These are phyloP conservation scores for Sceloporus tristichus DNA, from an alignment of 2,113 vertebrate genomes.

Conservation along the genomic window DNA sequence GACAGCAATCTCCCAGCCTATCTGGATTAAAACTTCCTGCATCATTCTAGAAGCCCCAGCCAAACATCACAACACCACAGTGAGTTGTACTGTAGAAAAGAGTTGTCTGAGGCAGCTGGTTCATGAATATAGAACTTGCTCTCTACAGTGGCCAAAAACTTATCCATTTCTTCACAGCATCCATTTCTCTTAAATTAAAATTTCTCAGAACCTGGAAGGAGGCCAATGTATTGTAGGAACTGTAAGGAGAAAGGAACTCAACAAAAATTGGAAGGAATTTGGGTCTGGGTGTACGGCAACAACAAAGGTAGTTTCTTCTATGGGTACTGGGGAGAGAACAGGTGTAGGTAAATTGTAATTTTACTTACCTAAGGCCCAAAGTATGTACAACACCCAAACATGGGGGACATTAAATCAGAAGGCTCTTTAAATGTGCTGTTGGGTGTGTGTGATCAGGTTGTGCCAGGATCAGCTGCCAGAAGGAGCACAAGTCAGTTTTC, in stretches of 20 bases:
- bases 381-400: too few relatives aligned
- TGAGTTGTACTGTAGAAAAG: not conserved
- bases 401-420: too few relatives aligned
- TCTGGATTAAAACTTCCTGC: slow-evolving; percentile 19
- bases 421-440: too few relatives aligned
- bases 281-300: too few relatives aligned
- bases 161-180: not conserved
- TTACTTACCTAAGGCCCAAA: too few relatives aligned
- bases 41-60: not conserved
- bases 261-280: not conserved
- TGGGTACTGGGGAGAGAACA: not conserved
- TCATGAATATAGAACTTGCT: not conserved
- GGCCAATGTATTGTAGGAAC: not conserved
- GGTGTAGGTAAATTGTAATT: too few relatives aligned
- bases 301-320: not conserved
- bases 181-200: not conserved
- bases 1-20: not conserved
- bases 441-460: too few relatives aligned
- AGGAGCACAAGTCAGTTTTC: too few relatives aligned
- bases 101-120: not conserved
- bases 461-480: too few relatives aligned
- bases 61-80: not conserved
- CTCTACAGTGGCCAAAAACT: not conserved
- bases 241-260: not conserved
- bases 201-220: not conserved